phyloP scores from a whole-genome alignment of 2,888 invertebrate species.

The Cataglyphis livida region DNA sequence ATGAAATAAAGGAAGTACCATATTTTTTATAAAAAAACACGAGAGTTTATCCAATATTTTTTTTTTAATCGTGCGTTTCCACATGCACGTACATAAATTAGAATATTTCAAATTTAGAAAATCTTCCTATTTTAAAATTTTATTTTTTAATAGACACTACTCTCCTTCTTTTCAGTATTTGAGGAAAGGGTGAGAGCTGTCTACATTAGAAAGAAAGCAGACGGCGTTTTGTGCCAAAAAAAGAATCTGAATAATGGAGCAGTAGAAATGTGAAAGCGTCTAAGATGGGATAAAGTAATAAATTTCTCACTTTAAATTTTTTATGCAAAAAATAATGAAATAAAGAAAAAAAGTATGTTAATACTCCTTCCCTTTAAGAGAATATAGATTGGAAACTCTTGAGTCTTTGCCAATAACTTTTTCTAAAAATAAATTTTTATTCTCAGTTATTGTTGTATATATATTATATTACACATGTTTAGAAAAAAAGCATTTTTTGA shows the following conservation, averaged over 20 bases:
- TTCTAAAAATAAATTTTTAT: background rate
- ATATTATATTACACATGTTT: background rate
- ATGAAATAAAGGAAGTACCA: background rate
- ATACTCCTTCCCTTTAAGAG: background rate
- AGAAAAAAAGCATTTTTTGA: background rate
- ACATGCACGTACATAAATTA: background rate
- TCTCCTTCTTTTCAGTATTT: constrained; percentile 35
- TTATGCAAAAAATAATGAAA: background rate
- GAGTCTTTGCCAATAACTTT: background rate
- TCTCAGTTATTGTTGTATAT: background rate
- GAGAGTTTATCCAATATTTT: background rate
- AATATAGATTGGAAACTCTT: background rate
- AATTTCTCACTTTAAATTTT: background rate
- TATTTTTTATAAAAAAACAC: background rate
- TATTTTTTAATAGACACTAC: constrained; percentile 53
- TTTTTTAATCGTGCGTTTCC: background rate
- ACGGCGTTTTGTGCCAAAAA: constrained; percentile 36
- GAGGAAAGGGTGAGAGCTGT: constrained; percentile 64
- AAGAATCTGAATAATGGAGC: constrained; percentile 46
- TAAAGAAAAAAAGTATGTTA: background rate
- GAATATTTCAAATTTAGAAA: constrained; percentile 43
- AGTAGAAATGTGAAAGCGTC: background rate
- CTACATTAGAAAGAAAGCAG: constrained; percentile 61
- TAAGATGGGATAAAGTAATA: background rate
- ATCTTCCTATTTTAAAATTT: constrained; percentile 31